phyloP scores from a whole-genome alignment of 1,140 invertebrate species.

The Leptoteleia sp. region DNA sequence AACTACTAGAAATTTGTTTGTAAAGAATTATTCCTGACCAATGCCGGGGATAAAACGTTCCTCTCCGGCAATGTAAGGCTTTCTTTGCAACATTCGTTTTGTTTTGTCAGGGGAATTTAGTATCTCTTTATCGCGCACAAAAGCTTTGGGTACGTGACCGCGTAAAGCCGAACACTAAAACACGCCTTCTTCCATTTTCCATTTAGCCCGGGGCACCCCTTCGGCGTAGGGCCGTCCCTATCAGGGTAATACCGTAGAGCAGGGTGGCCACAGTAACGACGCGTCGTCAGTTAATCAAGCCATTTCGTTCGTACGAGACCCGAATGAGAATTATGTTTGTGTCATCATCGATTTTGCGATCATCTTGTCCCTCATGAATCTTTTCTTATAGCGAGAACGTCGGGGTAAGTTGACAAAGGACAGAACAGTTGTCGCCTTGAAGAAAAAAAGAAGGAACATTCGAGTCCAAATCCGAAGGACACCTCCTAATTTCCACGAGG shows the following conservation, averaged over 20 bases:
- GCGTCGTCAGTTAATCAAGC: slow-evolving; percentile 81
- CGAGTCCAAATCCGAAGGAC: too few relatives aligned
- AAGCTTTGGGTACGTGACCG: slow-evolving; percentile 70
- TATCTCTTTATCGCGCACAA: slow-evolving; percentile 62
- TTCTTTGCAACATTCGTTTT: slow-evolving; percentile 29
- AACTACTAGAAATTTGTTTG: too few relatives aligned
- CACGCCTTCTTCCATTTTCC: slow-evolving; percentile 69
- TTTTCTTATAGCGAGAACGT: slow-evolving; percentile 29
- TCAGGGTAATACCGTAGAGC: slow-evolving; percentile 69
- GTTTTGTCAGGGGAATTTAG: slow-evolving; percentile 40
- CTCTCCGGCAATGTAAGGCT: not conserved
- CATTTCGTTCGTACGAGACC: slow-evolving; percentile 76
- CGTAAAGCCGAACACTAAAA: slow-evolving; percentile 64
- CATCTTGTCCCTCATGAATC: slow-evolving; percentile 53
- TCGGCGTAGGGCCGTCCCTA: slow-evolving; percentile 63
- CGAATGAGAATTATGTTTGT: slow-evolving; percentile 72
- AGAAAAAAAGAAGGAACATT: not conserved
- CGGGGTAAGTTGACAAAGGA: not conserved
- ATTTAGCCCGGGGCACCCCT: slow-evolving; percentile 69
- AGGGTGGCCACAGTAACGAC: slow-evolving; percentile 77
- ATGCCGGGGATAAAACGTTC: too few relatives aligned
- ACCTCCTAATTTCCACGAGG: too few relatives aligned
- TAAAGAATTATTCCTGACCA: too few relatives aligned
- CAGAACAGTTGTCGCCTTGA: slow-evolving; percentile 5
- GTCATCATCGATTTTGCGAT: slow-evolving; percentile 74